Evolutionary conservation across 37 sponge, comb jelly and placozoan species (phyloP).

Genomic region (Hexactinellida sp.): DNA sequence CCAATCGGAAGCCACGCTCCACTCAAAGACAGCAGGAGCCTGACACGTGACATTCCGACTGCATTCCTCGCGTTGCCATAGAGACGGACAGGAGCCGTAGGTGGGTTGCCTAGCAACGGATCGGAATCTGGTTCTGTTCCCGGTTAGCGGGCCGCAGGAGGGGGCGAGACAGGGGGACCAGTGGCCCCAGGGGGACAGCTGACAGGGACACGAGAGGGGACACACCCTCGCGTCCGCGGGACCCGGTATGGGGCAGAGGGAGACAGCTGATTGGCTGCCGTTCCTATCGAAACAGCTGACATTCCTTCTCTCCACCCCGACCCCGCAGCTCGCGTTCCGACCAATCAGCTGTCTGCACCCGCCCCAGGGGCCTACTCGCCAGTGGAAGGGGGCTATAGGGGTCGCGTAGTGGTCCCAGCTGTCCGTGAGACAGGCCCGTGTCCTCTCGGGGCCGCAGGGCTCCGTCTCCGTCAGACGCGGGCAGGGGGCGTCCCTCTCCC

Average conservation of each 20-base stretch:
- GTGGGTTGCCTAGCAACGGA: background rate
- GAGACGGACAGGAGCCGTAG: background rate
- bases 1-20: background rate
- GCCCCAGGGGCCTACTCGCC: background rate
- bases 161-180: background rate
- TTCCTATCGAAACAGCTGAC: background rate
- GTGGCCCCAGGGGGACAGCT: background rate
- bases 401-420: background rate
- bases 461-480: background rate
- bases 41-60: background rate
- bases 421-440: background rate
- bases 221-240: background rate
- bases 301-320: background rate
- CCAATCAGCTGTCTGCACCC: background rate
- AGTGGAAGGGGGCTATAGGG: background rate
- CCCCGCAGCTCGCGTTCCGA: background rate
- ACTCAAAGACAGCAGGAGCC: background rate
- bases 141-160: background rate
- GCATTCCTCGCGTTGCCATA: background rate
- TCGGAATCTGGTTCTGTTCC: background rate
- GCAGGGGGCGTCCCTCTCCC: background rate
- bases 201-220: background rate
- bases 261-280: background rate
- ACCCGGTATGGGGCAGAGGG: background rate
- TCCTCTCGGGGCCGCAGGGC: background rate